A percentile compares a stretch with the other conserved stretches of the same genome.
phyloP scores from a whole-genome alignment of 2,113 vertebrate species.

The Orycteropus afer region DNA sequence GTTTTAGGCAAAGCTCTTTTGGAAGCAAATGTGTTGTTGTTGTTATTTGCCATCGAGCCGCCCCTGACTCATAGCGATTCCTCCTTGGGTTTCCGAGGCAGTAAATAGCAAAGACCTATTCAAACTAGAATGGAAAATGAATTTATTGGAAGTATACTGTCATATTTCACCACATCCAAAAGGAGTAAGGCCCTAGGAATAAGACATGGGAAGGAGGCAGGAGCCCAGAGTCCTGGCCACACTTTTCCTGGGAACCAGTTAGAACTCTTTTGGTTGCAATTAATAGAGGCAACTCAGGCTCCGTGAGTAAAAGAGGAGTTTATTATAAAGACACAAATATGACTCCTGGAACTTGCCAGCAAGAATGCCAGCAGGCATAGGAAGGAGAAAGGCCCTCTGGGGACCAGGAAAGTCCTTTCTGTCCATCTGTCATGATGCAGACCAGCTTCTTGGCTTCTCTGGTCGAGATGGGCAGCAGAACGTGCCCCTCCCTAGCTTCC shows the following conservation, averaged over 20 bases:
- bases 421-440: neutral
- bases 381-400: neutral
- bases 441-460: neutral
- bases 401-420: neutral
- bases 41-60: no score
- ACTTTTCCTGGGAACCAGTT: neutral
- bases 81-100: no score
- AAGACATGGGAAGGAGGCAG: neutral
- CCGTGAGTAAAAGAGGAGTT: neutral
- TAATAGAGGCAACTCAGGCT: neutral
- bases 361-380: neutral
- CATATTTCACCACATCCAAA: neutral
- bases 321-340: neutral
- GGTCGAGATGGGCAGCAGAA: neutral
- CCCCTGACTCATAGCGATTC: no score
- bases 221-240: neutral
- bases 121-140: neutral
- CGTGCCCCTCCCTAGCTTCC: neutral
- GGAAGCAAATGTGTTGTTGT: no score
- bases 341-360: neutral
- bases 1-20: conserved; percentile 11
- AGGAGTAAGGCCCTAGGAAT: neutral
- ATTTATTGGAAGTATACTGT: neutral
- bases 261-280: neutral
- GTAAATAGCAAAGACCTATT: conserved; percentile 11